Evolutionary conservation across 2,888 invertebrate species (phyloP).

Genomic region (Protophormia terraenovae): DNA sequence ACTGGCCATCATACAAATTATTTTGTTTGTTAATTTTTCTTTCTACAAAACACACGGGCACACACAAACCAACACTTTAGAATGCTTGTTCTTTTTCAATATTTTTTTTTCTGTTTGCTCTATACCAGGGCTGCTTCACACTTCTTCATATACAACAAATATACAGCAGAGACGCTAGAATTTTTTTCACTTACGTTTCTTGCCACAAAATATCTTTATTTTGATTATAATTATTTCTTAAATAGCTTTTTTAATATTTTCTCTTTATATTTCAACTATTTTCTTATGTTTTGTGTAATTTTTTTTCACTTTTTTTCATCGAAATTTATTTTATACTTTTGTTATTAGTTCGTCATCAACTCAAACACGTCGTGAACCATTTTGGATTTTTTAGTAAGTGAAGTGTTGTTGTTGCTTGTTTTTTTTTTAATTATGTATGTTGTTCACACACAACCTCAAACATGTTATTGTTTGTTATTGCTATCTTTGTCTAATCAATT

Average conservation of each 20-base stretch:
- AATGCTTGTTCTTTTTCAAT: constrained; percentile 13
- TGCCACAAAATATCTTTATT: background rate
- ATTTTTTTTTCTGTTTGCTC: constrained; percentile 55
- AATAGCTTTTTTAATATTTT: background rate
- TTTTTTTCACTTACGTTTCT: background rate
- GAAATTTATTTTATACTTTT: constrained; percentile 39
- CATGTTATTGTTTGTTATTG: constrained; percentile 53
- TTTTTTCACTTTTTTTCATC: background rate
- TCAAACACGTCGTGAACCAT: constrained; percentile 74
- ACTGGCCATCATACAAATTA: constrained; percentile 70
- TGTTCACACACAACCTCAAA: constrained; percentile 59
- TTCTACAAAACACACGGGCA: too few relatives aligned
- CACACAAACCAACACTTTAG: constrained; percentile 4
- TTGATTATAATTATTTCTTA: background rate
- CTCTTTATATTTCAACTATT: background rate
- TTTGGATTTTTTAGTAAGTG: constrained; percentile 69
- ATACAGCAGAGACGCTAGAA: constrained; percentile 29
- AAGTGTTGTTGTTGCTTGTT: constrained; percentile 68
- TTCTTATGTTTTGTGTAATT: background rate
- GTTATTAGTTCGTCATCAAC: constrained; percentile 72
- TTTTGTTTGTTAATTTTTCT: constrained; percentile 29
- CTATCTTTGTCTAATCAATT: constrained; percentile 49
- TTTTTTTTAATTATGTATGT: constrained; percentile 37
- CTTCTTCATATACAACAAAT: constrained; percentile 42
- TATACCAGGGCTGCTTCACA: constrained; percentile 49